A percentile compares a stretch with the other conserved stretches of the same genome.
Conservation (phyloP, 2,888 invertebrate genomes). For the Nowickia ferox region DNA sequence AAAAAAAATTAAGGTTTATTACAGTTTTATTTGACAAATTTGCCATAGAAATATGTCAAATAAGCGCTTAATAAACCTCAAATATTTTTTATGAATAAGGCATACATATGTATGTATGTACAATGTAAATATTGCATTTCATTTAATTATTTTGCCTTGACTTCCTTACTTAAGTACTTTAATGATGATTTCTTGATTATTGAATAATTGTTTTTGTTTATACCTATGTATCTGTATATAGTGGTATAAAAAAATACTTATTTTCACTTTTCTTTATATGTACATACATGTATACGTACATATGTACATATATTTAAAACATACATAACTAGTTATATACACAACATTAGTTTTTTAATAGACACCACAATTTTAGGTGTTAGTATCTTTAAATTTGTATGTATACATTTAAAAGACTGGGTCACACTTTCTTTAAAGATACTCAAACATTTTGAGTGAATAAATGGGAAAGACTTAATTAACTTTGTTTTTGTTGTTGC, state of each 20-base stretch:
- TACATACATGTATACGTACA: background rate
- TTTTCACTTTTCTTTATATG: conserved; percentile 18
- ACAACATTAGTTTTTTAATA: conserved; percentile 67
- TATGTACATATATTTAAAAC: conserved; percentile 39
- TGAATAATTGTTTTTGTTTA: conserved; percentile 36
- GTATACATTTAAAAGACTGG: conserved; percentile 4
- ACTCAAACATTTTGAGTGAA: conserved; percentile 1
- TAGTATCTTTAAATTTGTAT: conserved; percentile 1
- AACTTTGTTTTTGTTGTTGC: conserved; percentile 65
- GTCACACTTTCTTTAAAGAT: background rate
- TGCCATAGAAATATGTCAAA: no score
- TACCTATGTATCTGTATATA: conserved; percentile 67
- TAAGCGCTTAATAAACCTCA: no score
- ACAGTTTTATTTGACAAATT: no score
- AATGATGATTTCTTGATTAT: conserved; percentile 27
- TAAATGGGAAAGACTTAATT: conserved; percentile 47
- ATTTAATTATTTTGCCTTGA: conserved; percentile 22
- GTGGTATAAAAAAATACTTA: conserved; percentile 70
- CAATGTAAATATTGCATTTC: background rate
- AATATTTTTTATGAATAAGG: no score
- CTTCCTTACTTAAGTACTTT: conserved; percentile 55
- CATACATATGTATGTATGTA: background rate
- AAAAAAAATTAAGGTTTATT: no score
- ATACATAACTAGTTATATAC: conserved; percentile 64
- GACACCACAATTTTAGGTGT: conserved; percentile 62